A percentile compares a stretch with the other conserved stretches of the same genome.
These are phyloP conservation scores for Oncorhynchus kisutch DNA, from an alignment of 2,113 vertebrate genomes.

Conservation along the genomic window DNA sequence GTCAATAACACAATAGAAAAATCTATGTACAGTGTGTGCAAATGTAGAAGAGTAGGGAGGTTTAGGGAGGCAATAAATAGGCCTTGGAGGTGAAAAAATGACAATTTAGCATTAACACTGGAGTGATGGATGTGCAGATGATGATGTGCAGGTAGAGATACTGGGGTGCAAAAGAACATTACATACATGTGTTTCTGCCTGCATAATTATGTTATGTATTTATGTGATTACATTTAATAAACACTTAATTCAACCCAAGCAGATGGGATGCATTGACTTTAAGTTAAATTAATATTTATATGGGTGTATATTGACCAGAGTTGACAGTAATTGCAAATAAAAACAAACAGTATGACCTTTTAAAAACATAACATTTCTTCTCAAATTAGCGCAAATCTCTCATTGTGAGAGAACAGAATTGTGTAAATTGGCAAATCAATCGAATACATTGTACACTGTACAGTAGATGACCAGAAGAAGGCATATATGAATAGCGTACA, in stretches of 20 bases:
- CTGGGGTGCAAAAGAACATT: background rate
- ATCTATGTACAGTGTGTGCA: too few relatives aligned
- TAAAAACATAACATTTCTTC: background rate
- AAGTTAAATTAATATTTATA: background rate
- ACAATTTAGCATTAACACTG: too few relatives aligned
- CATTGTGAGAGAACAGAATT: background rate
- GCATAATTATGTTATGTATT: slow-evolving; percentile 30
- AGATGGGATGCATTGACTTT: background rate
- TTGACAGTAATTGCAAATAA: too few relatives aligned
- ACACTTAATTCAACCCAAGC: slow-evolving; percentile 16
- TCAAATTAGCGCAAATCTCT: background rate
- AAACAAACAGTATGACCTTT: background rate
- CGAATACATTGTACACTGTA: background rate
- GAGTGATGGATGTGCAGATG: too few relatives aligned
- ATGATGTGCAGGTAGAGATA: too few relatives aligned
- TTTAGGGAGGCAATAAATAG: too few relatives aligned
- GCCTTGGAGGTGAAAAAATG: too few relatives aligned
- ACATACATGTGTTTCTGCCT: background rate
- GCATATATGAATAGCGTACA: too few relatives aligned
- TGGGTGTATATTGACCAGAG: background rate
- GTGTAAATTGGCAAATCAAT: background rate
- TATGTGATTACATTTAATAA: slow-evolving; percentile 46
- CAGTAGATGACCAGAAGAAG: too few relatives aligned
- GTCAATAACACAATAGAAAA: too few relatives aligned
- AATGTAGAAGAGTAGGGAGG: too few relatives aligned